phyloP scores from a whole-genome alignment of 2,888 invertebrate species.

The Drosophila anomalata region DNA sequence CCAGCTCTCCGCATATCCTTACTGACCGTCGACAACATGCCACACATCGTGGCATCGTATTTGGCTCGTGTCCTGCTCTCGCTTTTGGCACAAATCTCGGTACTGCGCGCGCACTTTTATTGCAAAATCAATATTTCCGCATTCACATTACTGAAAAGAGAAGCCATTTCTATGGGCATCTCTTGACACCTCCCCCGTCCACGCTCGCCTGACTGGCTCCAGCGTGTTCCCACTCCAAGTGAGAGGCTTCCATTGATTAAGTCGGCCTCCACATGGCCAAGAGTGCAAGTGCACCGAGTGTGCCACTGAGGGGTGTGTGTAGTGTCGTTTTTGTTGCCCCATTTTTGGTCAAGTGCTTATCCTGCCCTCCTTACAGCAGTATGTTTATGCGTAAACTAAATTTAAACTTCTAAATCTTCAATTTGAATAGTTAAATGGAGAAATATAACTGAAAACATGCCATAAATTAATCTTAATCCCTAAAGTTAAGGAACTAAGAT shows the following conservation, averaged over 20 bases:
- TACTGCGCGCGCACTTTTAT: slow-evolving; percentile 79
- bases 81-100: slow-evolving; percentile 70
- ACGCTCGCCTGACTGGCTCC: slow-evolving; percentile 16
- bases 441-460: too few species aligned
- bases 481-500: too few species aligned
- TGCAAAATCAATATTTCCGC: slow-evolving; percentile 77
- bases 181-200: slow-evolving; percentile 2
- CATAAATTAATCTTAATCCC: too few species aligned
- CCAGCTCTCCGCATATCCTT: slow-evolving; percentile 46
- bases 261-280: slow-evolving; percentile 51
- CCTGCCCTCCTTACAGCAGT: neutral
- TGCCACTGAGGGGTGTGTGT: neutral
- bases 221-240: slow-evolving; percentile 11
- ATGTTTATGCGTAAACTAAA: slow-evolving; percentile 11
- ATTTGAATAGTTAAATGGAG: too few species aligned
- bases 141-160: slow-evolving; percentile 51
- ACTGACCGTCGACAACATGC: slow-evolving; percentile 78
- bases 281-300: slow-evolving; percentile 55
- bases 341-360: slow-evolving; percentile 13
- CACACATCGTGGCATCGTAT: slow-evolving; percentile 36
- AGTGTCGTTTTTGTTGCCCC: slow-evolving; percentile 8
- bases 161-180: slow-evolving; percentile 4
- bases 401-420: too few species aligned
- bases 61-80: slow-evolving; percentile 19
- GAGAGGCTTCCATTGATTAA: slow-evolving; percentile 61